Base-by-base conservation (phyloP, 2,797 vertebrate genomes). In the Nyctibius grandis region DNA sequence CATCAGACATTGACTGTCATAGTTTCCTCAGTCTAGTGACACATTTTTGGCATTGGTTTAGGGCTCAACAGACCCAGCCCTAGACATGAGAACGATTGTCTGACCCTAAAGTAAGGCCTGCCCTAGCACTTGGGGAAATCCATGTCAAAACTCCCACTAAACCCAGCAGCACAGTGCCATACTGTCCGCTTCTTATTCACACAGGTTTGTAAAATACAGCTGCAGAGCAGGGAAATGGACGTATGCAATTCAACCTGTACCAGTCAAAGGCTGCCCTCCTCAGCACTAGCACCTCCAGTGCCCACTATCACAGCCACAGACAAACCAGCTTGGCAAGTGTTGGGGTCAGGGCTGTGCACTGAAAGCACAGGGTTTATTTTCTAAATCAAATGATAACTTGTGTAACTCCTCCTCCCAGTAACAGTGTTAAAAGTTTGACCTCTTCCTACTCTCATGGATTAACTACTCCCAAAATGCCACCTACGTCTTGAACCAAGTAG, bases 171-270 rank as follows among this genome's bases (percentile, higher is more conserved):
- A 29, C 4, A 42, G 16, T 8, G 8, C 73, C 76, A 69, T 2
- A 5, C 18, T 12, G 31, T 22, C 26, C 57, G 21, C 20, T 75
- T 48, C 72, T 53, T 12, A 40, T 0, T 12, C 13, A 5, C 0
- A 1, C 5, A 51, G 3, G 3, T 53, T 74, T 36, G 34, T 36
- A 68, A 72, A 54, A 77, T 5, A 77, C 17, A 89, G 57, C 53
- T 72, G 34, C 15, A 53, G n/a, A 82, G 31, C 23, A 38, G 31
- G n/a, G 44, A 76, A 48, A 51, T 1, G 2, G 68, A 78, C 0
- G 1, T 13, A n/a, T 16, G 26, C 36, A 76, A 6, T 51, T 57
- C 44, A 38, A 54, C 15, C 51, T 63, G 20, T 2, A 9, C 20
- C 67, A 20, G 51, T 13, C 54, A 59, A 65, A 85, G 47, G n/a